Conservation (phyloP, 2,888 invertebrate genomes). For the Xylota sylvarum region DNA sequence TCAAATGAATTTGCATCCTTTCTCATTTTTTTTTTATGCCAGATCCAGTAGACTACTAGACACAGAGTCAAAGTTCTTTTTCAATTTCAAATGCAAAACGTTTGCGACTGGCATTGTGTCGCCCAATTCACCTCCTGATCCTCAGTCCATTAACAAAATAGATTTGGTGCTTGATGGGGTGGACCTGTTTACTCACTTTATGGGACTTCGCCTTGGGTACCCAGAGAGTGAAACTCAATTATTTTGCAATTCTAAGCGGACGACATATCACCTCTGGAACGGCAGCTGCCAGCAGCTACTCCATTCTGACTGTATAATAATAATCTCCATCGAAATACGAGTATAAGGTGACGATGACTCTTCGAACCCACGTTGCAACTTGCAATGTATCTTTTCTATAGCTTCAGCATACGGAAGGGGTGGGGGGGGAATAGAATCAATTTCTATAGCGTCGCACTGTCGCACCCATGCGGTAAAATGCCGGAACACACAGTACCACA, state of each 20-base stretch:
- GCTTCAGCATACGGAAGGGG: not conserved
- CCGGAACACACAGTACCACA: conserved; percentile 68
- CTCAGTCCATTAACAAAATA: conserved; percentile 37
- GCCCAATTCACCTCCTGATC: conserved; percentile 59
- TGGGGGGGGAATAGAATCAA: conserved; percentile 43
- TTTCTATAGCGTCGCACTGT: conserved; percentile 69
- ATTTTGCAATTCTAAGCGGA: conserved; percentile 71
- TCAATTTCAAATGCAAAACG: conserved; percentile 39
- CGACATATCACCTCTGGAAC: conserved; percentile 65
- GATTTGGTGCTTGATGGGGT: conserved; percentile 11
- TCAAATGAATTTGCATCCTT: conserved; percentile 13
- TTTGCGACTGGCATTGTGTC: conserved; percentile 36
- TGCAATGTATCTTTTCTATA: not conserved
- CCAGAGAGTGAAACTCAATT: conserved; percentile 37
- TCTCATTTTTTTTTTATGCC: not conserved
- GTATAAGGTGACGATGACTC: conserved; percentile 69
- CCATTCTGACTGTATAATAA: conserved; percentile 42
- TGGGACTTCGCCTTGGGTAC: conserved; percentile 9
- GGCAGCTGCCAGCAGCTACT: conserved; percentile 36
- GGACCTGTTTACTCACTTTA: conserved; percentile 23
- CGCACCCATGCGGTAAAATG: conserved; percentile 69
- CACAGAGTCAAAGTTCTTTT: conserved; percentile 27
- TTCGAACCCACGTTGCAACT: conserved; percentile 24
- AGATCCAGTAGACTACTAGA: not conserved
- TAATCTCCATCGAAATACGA: conserved; percentile 69